Percentiles rank a stretch among this genome's conserved stretches.
Conservation (phyloP, 2,113 vertebrate genomes). For the Passer domesticus region DNA sequence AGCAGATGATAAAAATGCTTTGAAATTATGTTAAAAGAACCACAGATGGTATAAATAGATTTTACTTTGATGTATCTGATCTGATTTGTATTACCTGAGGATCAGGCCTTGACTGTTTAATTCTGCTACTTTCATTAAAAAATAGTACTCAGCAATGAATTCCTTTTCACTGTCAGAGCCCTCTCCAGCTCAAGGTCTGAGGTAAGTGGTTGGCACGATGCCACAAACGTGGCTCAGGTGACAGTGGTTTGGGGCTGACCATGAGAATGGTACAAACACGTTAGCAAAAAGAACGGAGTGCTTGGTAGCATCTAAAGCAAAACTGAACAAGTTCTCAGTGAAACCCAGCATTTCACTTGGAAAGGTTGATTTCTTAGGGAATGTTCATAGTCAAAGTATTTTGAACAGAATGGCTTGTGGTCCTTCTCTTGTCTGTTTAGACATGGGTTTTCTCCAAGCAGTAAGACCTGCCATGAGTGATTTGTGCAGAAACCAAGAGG, state of each 20-base stretch:
- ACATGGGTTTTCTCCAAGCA: background rate
- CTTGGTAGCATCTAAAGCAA: background rate
- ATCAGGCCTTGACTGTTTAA: background rate
- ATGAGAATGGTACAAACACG: accelerated
- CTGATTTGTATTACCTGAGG: background rate
- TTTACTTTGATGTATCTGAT: background rate
- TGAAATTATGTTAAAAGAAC: background rate
- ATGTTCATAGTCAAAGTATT: background rate
- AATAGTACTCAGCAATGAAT: background rate
- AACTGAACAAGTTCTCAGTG: accelerated
- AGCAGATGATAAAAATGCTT: background rate
- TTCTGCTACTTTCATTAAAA: background rate
- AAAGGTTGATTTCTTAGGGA: background rate
- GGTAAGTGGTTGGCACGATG: accelerated
- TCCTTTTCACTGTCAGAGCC: background rate
- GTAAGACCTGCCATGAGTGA: background rate
- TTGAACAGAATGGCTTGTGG: background rate
- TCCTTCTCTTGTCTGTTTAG: background rate
- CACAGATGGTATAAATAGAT: background rate
- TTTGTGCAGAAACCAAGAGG: background rate
- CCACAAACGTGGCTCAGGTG: accelerated
- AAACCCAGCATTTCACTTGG: background rate
- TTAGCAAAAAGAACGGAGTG: background rate
- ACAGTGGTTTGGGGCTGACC: background rate
- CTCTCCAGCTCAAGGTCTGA: background rate